Percentiles rank a stretch among this genome's conserved stretches.
phyloP scores from a whole-genome alignment of 1,140 invertebrate species.

The Pentalonia nigronervosa region DNA sequence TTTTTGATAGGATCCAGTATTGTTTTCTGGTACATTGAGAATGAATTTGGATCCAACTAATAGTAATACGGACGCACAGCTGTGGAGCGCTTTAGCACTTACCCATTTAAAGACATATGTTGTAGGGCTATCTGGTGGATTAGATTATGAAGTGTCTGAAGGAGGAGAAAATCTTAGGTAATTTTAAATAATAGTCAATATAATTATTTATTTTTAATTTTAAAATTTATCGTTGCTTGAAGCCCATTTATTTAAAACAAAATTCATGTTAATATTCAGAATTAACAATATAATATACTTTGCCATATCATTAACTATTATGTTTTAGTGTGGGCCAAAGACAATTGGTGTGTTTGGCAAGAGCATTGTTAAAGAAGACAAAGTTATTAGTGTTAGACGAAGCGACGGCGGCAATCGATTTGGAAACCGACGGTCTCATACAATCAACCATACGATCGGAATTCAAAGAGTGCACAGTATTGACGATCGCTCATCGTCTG shows the following conservation, averaged over 20 bases:
- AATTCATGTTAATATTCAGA: neutral
- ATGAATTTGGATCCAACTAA: constrained; percentile 88
- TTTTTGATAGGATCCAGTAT: constrained; percentile 77
- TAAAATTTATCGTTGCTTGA: too few relatives aligned
- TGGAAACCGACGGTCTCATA: constrained; percentile 92
- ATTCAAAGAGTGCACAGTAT: constrained; percentile 87
- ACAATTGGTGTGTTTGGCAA: constrained; percentile 88
- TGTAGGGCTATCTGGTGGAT: constrained; percentile 72
- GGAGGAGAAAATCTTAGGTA: constrained; percentile 86
- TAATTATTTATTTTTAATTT: too few relatives aligned
- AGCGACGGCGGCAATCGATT: constrained; percentile 92
- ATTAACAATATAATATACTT: neutral
- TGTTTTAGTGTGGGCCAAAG: constrained; percentile 78
- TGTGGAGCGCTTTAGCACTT: constrained; percentile 84
- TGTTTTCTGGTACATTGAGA: constrained; percentile 84
- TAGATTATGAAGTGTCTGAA: constrained; percentile 83
- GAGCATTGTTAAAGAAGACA: constrained; percentile 88
- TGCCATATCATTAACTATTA: neutral
- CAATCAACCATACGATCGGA: constrained; percentile 86
- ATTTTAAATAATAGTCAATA: neutral
- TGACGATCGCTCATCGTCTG: constrained; percentile 93
- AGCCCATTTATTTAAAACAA: too few relatives aligned
- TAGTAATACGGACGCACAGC: constrained; percentile 75
- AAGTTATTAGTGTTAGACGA: constrained; percentile 91
- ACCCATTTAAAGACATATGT: constrained; percentile 82